phyloP scores from a whole-genome alignment of 2,888 invertebrate genomes.

The Ichneumon xanthorius region DNA sequence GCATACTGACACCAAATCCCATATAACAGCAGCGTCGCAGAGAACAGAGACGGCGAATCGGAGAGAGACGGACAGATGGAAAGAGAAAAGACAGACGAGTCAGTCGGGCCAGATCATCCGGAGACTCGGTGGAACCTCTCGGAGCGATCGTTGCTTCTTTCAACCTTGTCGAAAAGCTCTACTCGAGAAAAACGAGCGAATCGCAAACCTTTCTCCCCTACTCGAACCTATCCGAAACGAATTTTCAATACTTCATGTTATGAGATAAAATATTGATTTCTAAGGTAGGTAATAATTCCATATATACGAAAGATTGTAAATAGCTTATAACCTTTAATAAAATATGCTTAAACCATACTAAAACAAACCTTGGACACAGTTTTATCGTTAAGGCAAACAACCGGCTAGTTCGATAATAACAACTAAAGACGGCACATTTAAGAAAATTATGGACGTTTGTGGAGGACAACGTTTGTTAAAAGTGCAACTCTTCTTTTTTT shows the following conservation, averaged over 20 bases:
- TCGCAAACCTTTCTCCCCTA: neutral
- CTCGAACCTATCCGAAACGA: neutral
- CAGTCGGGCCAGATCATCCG: conserved; percentile 24
- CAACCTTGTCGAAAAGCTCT: conserved; percentile 9
- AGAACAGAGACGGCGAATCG: conserved; percentile 31
- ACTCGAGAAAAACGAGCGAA: neutral
- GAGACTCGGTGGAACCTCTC: conserved; percentile 16
- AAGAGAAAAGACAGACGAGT: conserved; percentile 48
- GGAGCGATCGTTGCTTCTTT: conserved; percentile 21
- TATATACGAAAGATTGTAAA: too few species aligned
- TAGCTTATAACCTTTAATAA: too few species aligned
- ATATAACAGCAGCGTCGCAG: conserved; percentile 76
- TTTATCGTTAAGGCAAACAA: too few species aligned
- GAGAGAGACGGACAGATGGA: conserved; percentile 40
- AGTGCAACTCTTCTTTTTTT: too few species aligned
- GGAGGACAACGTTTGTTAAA: too few species aligned
- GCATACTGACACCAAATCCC: conserved; percentile 83
- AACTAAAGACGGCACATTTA: too few species aligned
- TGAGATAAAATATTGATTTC: neutral
- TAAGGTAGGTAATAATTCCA: too few species aligned
- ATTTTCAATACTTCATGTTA: neutral
- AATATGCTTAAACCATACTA: too few species aligned
- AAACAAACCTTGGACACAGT: too few species aligned
- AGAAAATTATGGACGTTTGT: too few species aligned
- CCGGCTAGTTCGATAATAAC: too few species aligned